These are phyloP conservation scores for Lasioglossum villosulum DNA, from an alignment of 2,888 invertebrate genomes.

Conservation along the genomic window DNA sequence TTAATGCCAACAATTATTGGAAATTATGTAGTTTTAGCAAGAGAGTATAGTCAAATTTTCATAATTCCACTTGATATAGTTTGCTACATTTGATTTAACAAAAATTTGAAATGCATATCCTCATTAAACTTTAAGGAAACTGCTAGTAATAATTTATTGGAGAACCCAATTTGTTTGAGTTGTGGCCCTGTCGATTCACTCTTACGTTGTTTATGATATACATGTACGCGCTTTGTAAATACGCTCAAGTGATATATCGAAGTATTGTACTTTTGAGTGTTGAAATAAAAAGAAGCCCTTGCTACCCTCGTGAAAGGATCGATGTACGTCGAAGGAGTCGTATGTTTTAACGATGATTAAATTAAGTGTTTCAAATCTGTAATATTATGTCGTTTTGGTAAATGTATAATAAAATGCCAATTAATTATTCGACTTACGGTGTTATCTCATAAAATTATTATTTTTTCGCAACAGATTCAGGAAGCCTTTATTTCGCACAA, in stretches of 20 bases:
- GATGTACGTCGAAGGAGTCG: background rate
- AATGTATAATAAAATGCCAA: conserved; percentile 13
- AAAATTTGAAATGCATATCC: background rate
- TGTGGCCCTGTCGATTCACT: background rate
- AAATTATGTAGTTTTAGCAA: background rate
- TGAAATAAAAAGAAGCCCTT: conserved; percentile 50
- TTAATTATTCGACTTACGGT: background rate
- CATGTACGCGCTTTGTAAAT: conserved; percentile 47
- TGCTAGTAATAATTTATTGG: background rate
- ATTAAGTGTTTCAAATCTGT: conserved; percentile 18
- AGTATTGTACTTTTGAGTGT: conserved; percentile 27
- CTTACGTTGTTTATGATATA: background rate
- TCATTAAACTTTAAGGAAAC: background rate
- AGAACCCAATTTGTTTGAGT: background rate
- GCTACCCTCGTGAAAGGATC: conserved; percentile 56
- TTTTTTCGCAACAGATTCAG: no score
- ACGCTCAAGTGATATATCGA: conserved; percentile 27
- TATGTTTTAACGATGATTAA: background rate
- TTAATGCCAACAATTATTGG: no score
- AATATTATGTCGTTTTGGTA: conserved; percentile 1
- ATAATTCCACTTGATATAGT: background rate
- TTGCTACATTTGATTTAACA: background rate
- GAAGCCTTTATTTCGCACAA: no score
- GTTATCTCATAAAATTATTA: no score
- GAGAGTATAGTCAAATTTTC: background rate